phyloP scores from a whole-genome alignment of 2,888 invertebrate species.

The Pilophorus perplexus region DNA sequence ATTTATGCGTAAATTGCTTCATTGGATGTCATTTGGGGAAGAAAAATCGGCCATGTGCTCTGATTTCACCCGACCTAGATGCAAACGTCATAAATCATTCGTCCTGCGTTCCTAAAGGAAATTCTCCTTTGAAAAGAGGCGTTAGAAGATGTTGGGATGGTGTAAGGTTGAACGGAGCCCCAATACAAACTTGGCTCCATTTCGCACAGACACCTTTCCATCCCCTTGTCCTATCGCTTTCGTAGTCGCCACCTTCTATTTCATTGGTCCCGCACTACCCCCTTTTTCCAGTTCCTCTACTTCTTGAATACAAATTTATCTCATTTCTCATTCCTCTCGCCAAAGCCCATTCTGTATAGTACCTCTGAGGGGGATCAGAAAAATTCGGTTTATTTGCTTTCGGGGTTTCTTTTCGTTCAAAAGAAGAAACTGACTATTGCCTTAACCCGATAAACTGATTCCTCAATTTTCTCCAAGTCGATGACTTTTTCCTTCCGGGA shows the following conservation, averaged over 20 bases:
- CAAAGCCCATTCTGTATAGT: not conserved
- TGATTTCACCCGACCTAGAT: too few species aligned
- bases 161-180: not conserved
- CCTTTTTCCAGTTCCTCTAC: slow-evolving; percentile 22
- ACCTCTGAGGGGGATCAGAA: slow-evolving; percentile 7
- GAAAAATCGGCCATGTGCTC: too few species aligned
- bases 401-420: not conserved
- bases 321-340: slow-evolving; percentile 26
- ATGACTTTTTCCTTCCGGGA: not conserved
- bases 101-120: not conserved
- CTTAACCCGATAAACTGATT: slow-evolving; percentile 14
- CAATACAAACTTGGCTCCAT: slow-evolving; percentile 28
- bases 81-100: slow-evolving; percentile 9
- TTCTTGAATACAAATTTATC: slow-evolving; percentile 37
- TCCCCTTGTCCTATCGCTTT: not conserved
- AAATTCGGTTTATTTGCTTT: slow-evolving; percentile 37
- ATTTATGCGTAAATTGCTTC: too few species aligned
- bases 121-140: too few species aligned
- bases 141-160: not conserved
- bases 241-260: slow-evolving; percentile 17
- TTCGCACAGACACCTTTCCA: slow-evolving; percentile 4
- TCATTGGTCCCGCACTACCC: slow-evolving; percentile 13
- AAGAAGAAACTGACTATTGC: slow-evolving; percentile 24
- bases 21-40: too few species aligned
- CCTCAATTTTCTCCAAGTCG: not conserved